Conservation (phyloP, 2,797 vertebrate species). For the Crocidura indochinensis region DNA sequence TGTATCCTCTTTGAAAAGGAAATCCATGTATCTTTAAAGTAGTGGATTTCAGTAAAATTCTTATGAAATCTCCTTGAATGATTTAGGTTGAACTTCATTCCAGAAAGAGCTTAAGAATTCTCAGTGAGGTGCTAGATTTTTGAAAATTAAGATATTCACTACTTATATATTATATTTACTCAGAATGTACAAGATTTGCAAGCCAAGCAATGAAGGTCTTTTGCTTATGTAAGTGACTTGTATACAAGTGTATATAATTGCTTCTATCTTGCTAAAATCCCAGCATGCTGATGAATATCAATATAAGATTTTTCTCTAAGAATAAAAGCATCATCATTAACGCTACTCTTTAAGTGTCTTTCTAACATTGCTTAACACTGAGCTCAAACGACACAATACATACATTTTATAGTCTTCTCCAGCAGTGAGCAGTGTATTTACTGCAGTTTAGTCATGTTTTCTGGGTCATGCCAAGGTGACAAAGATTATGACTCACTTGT, state of each 20-base stretch:
- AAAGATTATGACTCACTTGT: slow-evolving; percentile 14
- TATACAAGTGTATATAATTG: slow-evolving; percentile 51
- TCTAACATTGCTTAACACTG: slow-evolving; percentile 53
- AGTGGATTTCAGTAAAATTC: slow-evolving; percentile 64
- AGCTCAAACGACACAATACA: slow-evolving; percentile 44
- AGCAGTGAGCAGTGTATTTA: background rate
- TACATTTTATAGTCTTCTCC: slow-evolving; percentile 1
- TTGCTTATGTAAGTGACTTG: slow-evolving; percentile 53
- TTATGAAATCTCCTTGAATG: slow-evolving; percentile 65
- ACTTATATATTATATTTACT: slow-evolving; percentile 60
- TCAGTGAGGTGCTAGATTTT: slow-evolving; percentile 53
- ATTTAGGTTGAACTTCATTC: slow-evolving; percentile 55
- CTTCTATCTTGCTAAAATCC: slow-evolving; percentile 50
- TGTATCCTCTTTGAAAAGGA: slow-evolving; percentile 60
- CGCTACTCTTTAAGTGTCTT: slow-evolving; percentile 19
- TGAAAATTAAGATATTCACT: slow-evolving; percentile 60
- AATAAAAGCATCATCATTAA: slow-evolving; percentile 38
- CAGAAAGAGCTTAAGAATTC: slow-evolving; percentile 45
- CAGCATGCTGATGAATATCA: slow-evolving; percentile 44
- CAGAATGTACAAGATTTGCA: background rate
- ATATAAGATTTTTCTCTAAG: slow-evolving; percentile 10
- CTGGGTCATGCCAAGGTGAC: background rate
- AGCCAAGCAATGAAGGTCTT: slow-evolving; percentile 66
- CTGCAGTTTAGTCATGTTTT: background rate
- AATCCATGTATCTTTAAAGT: slow-evolving; percentile 35